Evolutionary conservation across 2,113 vertebrate genomes (phyloP).

Genomic region (Serinus canaria): DNA sequence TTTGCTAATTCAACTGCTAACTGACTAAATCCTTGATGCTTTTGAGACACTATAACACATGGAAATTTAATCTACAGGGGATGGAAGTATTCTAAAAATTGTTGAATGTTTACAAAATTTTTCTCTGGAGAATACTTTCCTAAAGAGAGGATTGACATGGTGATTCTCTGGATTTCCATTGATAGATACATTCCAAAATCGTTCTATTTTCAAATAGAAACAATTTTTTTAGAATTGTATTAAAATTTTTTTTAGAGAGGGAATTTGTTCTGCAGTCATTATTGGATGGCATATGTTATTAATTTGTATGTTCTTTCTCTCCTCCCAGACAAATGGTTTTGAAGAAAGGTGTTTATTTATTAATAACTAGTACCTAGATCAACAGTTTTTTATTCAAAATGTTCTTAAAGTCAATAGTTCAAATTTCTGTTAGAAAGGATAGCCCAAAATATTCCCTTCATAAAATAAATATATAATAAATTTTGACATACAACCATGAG

Average conservation of each 20-base stretch:
- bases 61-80: neutral
- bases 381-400: conserved; percentile 13
- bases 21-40: neutral
- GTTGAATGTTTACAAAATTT: neutral
- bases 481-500: neutral
- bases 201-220: neutral
- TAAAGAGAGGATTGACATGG: neutral
- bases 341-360: neutral
- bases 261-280: neutral
- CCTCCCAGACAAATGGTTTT: neutral
- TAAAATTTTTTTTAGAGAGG: neutral
- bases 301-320: neutral
- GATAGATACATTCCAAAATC: neutral
- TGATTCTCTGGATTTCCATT: neutral
- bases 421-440: neutral
- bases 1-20: neutral
- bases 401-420: neutral
- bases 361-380: neutral
- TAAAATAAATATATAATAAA: neutral
- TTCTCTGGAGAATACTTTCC: neutral
- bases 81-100: neutral
- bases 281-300: neutral
- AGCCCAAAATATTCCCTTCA: neutral
- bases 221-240: neutral
- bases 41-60: neutral